Evolutionary conservation across 1,140 invertebrate genomes (phyloP).

Genomic region (Grapholita molesta): DNA sequence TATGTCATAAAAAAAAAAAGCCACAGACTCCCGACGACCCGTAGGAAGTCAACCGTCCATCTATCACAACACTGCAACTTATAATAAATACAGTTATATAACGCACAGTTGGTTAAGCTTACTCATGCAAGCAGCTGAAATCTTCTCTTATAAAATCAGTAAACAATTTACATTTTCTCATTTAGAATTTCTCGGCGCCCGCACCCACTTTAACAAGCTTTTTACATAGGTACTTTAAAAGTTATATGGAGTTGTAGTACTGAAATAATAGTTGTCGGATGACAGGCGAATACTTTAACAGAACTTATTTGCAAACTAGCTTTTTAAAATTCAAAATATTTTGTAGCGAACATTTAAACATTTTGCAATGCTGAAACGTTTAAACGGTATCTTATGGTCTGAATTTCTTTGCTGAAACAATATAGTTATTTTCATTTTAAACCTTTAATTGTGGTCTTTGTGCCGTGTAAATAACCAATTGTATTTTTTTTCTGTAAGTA

Average conservation of each 20-base stretch:
- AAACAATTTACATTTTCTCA: constrained; percentile 5
- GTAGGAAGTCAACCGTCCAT: too few relatives aligned
- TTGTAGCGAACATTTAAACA: neutral
- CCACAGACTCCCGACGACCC: too few relatives aligned
- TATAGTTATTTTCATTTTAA: neutral
- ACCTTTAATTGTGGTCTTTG: too few relatives aligned
- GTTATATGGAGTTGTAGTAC: neutral
- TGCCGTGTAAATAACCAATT: too few relatives aligned
- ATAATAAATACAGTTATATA: too few relatives aligned
- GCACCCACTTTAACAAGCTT: constrained; percentile 1
- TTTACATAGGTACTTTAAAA: constrained; percentile 18
- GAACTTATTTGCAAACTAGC: neutral
- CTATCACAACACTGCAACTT: too few relatives aligned
- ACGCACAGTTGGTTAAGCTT: too few relatives aligned
- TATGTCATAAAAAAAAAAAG: too few relatives aligned
- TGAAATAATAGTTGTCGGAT: neutral
- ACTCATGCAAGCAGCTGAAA: neutral
- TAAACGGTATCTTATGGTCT: neutral
- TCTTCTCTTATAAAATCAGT: neutral
- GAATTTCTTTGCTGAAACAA: neutral
- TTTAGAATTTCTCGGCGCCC: constrained; percentile 2
- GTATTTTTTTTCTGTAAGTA: too few relatives aligned
- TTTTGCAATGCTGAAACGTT: neutral
- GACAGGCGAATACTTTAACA: constrained; percentile 1
- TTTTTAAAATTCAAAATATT: neutral